A percentile compares a stretch with the other conserved stretches of the same genome.
Conservation (phyloP, 2,113 vertebrate species). For the Tragelaphus strepsiceros region DNA sequence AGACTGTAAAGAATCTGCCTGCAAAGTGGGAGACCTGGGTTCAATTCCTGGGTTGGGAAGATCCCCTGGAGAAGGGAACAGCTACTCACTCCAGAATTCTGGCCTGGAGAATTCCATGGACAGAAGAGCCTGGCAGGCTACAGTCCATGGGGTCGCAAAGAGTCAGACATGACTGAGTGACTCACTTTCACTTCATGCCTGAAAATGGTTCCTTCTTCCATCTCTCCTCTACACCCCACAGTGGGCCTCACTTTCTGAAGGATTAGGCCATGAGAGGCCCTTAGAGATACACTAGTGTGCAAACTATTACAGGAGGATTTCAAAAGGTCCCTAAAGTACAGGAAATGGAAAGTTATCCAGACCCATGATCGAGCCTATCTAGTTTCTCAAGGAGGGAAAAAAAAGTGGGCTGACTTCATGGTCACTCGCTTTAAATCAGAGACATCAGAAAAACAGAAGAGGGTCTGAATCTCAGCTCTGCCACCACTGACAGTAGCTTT, state of each 20-base stretch:
- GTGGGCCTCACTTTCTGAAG: background rate
- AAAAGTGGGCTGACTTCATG: background rate
- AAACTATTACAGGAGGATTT: background rate
- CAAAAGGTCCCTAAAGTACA: background rate
- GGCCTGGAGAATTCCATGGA: background rate
- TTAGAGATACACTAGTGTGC: background rate
- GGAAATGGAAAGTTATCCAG: background rate
- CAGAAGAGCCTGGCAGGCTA: background rate
- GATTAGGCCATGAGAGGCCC: background rate
- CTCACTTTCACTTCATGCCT: background rate
- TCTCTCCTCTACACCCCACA: background rate
- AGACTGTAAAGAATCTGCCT: background rate
- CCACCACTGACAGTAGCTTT: background rate
- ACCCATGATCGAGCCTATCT: background rate
- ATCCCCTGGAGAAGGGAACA: background rate
- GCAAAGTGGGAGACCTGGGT: background rate
- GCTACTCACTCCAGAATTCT: background rate
- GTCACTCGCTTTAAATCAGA: background rate
- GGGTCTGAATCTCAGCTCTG: background rate
- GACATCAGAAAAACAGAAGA: background rate
- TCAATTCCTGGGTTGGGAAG: background rate
- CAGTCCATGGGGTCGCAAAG: background rate
- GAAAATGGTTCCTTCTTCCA: background rate
- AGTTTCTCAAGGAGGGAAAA: background rate
- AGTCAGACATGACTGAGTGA: background rate